Conservation (phyloP, 2,113 vertebrate genomes). For the Excalfactoria chinensis region DNA sequence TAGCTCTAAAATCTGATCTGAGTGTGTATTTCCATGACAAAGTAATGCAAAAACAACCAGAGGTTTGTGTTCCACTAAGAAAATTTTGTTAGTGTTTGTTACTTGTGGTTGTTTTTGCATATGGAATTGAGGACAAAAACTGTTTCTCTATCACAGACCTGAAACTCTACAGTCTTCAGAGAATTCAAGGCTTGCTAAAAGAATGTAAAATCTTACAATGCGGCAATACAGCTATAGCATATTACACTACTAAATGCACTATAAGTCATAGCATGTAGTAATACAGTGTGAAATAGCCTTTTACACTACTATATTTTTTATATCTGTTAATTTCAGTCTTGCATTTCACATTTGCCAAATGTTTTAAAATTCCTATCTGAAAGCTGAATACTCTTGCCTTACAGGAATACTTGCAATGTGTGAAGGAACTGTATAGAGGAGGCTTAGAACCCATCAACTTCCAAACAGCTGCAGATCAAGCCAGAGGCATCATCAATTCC, state of each 20-base stretch:
- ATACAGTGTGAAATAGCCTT: not conserved
- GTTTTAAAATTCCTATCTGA: not conserved
- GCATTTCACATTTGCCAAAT: not conserved
- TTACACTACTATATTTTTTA: not conserved
- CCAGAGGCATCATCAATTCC: constrained; percentile 84
- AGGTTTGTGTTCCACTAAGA: not conserved
- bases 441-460: constrained; percentile 86
- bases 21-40: not conserved
- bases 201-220: not conserved
- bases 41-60: not conserved
- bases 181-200: not conserved
- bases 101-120: not conserved
- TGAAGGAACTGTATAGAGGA: constrained; percentile 84
- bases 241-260: not conserved
- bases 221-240: not conserved
- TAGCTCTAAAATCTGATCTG: not conserved
- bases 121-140: not conserved
- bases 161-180: not conserved
- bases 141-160: not conserved
- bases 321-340: not conserved
- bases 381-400: constrained; percentile 8
- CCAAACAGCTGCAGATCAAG: constrained; percentile 79
- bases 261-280: too few species aligned
- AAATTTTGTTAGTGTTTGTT: too few species aligned
- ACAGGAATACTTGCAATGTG: constrained; percentile 83